Evolutionary conservation across 2,113 vertebrate genomes (phyloP).

Genomic region (Callorhinus ursinus): DNA sequence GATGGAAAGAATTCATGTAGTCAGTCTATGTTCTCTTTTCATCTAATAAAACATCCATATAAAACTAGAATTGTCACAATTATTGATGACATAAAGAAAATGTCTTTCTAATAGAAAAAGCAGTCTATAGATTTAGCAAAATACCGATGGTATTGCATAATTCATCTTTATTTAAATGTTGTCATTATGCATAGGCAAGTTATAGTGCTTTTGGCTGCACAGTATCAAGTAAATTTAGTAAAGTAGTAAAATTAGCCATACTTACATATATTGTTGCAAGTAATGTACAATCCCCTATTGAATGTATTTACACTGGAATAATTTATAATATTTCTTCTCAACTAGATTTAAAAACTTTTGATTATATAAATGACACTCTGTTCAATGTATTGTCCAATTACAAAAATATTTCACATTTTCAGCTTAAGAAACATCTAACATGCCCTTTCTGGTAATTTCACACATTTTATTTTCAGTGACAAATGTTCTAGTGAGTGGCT

Average conservation of each 20-base stretch:
- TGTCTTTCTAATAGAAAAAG: neutral
- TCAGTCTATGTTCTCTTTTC: neutral
- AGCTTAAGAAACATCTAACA: constrained; percentile 65
- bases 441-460: constrained; percentile 77
- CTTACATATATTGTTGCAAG: neutral
- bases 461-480: constrained; percentile 81
- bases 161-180: constrained; percentile 24
- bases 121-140: neutral
- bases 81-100: neutral
- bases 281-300: neutral
- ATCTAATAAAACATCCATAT: neutral
- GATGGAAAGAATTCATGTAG: neutral
- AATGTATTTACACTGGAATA: neutral
- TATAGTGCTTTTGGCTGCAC: neutral
- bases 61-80: neutral
- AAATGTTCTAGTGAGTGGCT: constrained; percentile 70
- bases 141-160: neutral
- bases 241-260: neutral
- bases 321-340: neutral
- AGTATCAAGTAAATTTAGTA: neutral
- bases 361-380: constrained; percentile 47
- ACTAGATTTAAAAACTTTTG: neutral
- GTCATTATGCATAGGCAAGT: neutral
- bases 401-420: constrained; percentile 66
- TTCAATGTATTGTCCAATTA: constrained; percentile 34